A percentile compares a stretch with the other conserved stretches of the same genome.
Conservation (phyloP, 2,797 vertebrate species). For the Erpetoichthys calabaricus region DNA sequence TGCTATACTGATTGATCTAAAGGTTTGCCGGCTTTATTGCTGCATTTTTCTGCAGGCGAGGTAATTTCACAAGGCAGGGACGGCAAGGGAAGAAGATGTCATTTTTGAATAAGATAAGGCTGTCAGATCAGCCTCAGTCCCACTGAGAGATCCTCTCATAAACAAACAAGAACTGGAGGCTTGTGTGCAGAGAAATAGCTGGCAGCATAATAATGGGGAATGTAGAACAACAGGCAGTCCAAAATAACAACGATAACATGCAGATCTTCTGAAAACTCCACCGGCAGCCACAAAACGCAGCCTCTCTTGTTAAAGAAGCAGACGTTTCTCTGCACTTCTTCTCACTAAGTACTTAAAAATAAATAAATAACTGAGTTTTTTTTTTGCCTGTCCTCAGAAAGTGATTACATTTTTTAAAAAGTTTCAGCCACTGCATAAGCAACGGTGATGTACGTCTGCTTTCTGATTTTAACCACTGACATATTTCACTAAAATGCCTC, state of each 20-base stretch:
- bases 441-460: no score
- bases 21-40: background rate
- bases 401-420: no score
- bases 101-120: background rate
- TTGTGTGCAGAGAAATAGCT: background rate
- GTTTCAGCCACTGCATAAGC: no score
- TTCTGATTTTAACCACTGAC: no score
- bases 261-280: background rate
- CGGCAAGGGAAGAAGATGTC: slow-evolving; percentile 1
- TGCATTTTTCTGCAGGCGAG: background rate
- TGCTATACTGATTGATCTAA: background rate
- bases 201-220: background rate
- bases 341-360: background rate
- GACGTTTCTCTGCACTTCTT: no score
- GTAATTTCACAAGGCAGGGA: background rate
- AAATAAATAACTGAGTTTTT: background rate
- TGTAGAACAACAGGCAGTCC: background rate
- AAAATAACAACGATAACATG: background rate
- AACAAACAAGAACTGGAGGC: slow-evolving; percentile 1
- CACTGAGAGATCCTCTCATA: background rate
- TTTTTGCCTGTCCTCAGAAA: no score
- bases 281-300: background rate
- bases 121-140: background rate
- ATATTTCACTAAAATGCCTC: no score
- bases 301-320: no score